A percentile compares a stretch with the other conserved stretches of the same genome.
Conservation (phyloP, 2,113 vertebrate species). For the Gopherus flavomarginatus region DNA sequence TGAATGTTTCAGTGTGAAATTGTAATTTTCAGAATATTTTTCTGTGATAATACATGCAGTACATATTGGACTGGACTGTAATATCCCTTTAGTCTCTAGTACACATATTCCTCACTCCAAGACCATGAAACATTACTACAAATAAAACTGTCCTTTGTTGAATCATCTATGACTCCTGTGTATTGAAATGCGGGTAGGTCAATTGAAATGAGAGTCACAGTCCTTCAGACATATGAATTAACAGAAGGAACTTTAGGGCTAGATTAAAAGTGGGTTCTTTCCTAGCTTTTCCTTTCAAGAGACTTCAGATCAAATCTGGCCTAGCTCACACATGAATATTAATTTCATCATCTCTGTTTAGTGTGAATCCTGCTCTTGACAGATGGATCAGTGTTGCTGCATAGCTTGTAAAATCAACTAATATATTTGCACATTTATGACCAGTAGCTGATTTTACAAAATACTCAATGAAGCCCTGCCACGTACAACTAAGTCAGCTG, state of each 20-base stretch:
- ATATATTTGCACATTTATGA: not conserved
- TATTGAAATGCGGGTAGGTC: not conserved
- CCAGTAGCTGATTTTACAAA: not conserved
- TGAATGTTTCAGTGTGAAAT: not conserved
- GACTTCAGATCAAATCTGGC: not conserved
- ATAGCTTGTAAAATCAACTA: constrained; percentile 44
- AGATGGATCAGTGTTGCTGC: not conserved
- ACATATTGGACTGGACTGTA: not conserved
- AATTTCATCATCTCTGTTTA: constrained; percentile 19
- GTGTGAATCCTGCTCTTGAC: constrained; percentile 32
- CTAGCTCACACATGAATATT: not conserved
- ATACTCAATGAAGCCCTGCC: not conserved
- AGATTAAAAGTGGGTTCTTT: not conserved
- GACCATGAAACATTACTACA: not conserved
- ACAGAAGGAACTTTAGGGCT: not conserved
- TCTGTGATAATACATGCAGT: not conserved
- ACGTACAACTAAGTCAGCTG: not conserved
- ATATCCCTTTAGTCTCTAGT: not conserved
- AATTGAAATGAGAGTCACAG: not conserved
- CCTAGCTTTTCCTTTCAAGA: constrained; percentile 23
- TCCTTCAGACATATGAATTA: not conserved
- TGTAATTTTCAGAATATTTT: not conserved
- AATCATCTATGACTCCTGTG: not conserved
- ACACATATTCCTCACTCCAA: not conserved
- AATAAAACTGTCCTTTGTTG: not conserved